Base-by-base conservation (phyloP, 2,113 vertebrate genomes). In the Tringa solitaria region DNA sequence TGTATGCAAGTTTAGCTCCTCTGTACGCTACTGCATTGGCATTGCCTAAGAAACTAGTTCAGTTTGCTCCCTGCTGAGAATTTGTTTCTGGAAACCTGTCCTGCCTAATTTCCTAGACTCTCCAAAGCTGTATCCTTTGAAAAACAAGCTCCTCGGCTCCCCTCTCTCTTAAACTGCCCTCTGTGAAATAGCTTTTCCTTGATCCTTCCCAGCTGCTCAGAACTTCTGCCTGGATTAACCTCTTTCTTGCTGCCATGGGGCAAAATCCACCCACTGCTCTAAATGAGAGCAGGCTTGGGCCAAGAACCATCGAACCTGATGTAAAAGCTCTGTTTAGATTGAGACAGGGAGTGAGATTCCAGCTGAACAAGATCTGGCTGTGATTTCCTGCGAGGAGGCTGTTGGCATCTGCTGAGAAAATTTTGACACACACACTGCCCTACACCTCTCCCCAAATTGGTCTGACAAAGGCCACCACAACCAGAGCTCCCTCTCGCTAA, bases 31-130 rank as follows among this genome's bases (percentile, higher is more conserved):
- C 12, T 54, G 43, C 83, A 48, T 15, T 75, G 86, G 77, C 90
- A 95, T 23, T 56, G 86, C 88, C 83, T 65, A 56, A 95, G 80
- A 94, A 96, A 92, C 48, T 53, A 60, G 61, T 72, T 63, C 90
- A 81, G 56, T 69, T 84, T 93, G 61, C 70, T 92, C 74, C 91
- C 77, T 77, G 74, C 53, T 90, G 93, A 86, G 83, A 86, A 90
- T 84, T 89, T 88, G 60, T 84, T 93, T 73, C 88, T 90, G 64
- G 85, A 96, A 94, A 93, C 56, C 60, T 94, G 93, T 96, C 90
- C 80, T 95, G 85, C 69, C 93, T 87, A 22, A 95, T 95, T 91
- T 96, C 89, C 61, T 74, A 75, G 18, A 45, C 87, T 95, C 90
- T 67, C 82, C 61, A 84, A 88, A 88, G 88, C 68, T 77, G 26